Evolutionary conservation across 2,888 invertebrate genomes (phyloP).

Genomic region (Zhuqinia jingwanae): DNA sequence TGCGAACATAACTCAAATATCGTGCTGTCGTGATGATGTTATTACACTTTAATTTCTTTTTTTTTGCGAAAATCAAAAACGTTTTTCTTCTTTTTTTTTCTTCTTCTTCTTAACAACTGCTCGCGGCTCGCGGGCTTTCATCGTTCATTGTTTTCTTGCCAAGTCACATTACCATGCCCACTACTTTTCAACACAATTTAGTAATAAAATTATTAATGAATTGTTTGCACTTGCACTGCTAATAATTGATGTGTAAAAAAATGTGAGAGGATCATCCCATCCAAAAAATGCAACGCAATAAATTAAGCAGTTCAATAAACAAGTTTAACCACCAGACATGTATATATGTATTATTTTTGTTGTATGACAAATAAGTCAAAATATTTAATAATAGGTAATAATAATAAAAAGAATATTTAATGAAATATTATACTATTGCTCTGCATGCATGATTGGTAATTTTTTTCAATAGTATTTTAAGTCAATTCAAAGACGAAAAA

Average conservation of each 20-base stretch:
- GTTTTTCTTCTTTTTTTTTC: no score
- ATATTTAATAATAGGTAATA: not conserved
- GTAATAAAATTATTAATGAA: slow-evolving; percentile 39
- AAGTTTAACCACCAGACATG: not conserved
- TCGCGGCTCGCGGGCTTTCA: no score
- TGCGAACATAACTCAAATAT: slow-evolving; percentile 21
- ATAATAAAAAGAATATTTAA: not conserved
- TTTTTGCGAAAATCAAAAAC: no score
- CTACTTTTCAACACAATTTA: not conserved
- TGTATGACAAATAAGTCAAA: not conserved
- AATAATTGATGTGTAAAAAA: slow-evolving; percentile 28
- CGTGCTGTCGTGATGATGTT: slow-evolving; percentile 23
- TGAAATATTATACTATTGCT: not conserved
- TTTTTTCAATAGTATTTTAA: slow-evolving; percentile 3
- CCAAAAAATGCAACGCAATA: not conserved
- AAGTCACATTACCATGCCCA: no score
- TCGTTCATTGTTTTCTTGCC: no score
- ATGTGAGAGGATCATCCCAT: not conserved
- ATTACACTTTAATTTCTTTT: not conserved
- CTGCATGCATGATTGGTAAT: slow-evolving; percentile 24
- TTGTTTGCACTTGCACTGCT: slow-evolving; percentile 4
- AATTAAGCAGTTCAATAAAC: slow-evolving; percentile 7
- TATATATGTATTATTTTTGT: not conserved
- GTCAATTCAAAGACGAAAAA: not conserved
- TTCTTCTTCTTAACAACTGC: no score